Evolutionary conservation across 2,888 invertebrate genomes (phyloP), one percentile per base, ranked within the genome.

Genomic region (Hylaea fasciaria): DNA sequence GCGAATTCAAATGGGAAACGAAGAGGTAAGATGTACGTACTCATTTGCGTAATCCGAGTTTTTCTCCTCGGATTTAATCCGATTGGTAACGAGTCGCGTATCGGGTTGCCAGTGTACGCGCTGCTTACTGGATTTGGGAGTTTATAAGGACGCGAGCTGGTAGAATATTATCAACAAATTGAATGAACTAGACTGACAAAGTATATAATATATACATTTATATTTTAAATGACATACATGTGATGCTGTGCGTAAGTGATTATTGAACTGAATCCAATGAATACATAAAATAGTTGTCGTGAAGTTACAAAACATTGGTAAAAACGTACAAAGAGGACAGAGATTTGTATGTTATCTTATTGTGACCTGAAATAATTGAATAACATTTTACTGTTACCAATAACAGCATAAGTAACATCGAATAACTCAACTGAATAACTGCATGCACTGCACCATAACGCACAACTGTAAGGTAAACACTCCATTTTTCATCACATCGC

Each of bases 31-130:
- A 76, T n/a, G n/a, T n/a, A n/a, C 72, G 78, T 77, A 72, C 72
- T 73, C 76, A 80, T 85, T 85, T 79, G 75, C 77, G 78, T 83
- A 83, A 87, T 81, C 83, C 78, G 72, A 73, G 74, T 77, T 83
- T 81, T 85, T 85, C 76, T 83, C 77, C 76, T 57, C 28, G 57
- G 62, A 57, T 70, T 68, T 80, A 82, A 82, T 79, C 76, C 72
- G 73, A 80, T 85, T 78, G 70, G 62, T 68, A 71, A 62, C 57
- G 68, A 72, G 66, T 59, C 51, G 56, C 58, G 62, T 67, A 71
- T 70, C 39, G 29, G 40, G 39, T 44, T 52, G 10, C n/a, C 56
- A 51, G 39, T 47, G 37, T 60, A 32, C 49, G 17, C 17, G 14
- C n/a, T n/a, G 60, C 41, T 49, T 39, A 53, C 35, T 41, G 41